phyloP scores from a whole-genome alignment of 1,140 invertebrate species.

The Portunus trituberculatus region DNA sequence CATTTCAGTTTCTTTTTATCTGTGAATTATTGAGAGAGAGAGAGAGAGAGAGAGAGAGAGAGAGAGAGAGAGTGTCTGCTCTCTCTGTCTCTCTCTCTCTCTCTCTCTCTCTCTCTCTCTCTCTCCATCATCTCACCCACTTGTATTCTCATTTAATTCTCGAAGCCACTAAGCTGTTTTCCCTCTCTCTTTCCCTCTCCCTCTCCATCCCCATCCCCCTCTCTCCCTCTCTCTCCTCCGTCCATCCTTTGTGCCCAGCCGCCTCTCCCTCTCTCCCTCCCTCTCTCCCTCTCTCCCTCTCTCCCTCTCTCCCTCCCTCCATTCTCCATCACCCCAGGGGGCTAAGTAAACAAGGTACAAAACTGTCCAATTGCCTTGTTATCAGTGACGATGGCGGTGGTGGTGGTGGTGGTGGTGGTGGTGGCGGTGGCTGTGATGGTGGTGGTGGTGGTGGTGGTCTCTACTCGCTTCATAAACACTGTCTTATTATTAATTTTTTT shows the following conservation, averaged over 20 bases:
- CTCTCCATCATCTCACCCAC: neutral
- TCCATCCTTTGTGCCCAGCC: neutral
- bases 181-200: neutral
- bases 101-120: constrained; percentile 20
- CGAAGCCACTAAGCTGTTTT: neutral
- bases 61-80: neutral
- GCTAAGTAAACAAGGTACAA: constrained; percentile 59
- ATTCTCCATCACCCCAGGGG: constrained; percentile 61
- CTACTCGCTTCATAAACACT: too few relatives aligned
- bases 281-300: constrained; percentile 26
- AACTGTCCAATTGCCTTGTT: constrained; percentile 44
- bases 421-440: too few relatives aligned
- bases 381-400: neutral
- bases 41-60: too few relatives aligned
- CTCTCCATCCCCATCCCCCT: neutral
- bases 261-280: neutral
- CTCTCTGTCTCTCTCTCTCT: neutral
- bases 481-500: too few relatives aligned
- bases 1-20: too few relatives aligned
- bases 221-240: neutral
- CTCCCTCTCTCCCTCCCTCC: neutral
- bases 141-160: constrained; percentile 28
- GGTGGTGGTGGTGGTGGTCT: too few relatives aligned
- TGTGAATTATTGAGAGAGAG: too few relatives aligned
- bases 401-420: neutral